Conservation (phyloP, 2,113 vertebrate genomes). For the Solea senegalensis region DNA sequence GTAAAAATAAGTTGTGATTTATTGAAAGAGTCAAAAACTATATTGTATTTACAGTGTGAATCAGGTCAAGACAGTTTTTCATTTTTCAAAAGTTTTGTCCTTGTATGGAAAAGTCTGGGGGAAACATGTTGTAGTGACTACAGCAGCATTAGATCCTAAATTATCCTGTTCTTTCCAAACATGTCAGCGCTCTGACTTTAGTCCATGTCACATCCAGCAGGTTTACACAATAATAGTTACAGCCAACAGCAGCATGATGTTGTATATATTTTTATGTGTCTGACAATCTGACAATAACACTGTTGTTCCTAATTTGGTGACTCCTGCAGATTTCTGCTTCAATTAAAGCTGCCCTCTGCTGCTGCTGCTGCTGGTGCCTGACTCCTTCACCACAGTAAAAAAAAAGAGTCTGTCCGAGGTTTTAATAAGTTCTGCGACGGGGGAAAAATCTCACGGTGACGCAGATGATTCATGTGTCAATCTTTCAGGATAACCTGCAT, state of each 20-base stretch:
- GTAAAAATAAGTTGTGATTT: too few relatives aligned
- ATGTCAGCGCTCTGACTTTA: not conserved
- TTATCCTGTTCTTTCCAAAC: not conserved
- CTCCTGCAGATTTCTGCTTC: not conserved
- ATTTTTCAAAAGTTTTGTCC: too few relatives aligned
- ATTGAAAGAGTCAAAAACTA: too few relatives aligned
- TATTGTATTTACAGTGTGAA: too few relatives aligned
- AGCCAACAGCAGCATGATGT: not conserved
- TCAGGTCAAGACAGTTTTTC: too few relatives aligned
- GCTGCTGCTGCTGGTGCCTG: too few relatives aligned
- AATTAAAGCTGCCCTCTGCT: not conserved
- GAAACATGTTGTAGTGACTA: too few relatives aligned
- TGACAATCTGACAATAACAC: not conserved
- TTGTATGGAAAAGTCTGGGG: too few relatives aligned
- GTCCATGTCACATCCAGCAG: not conserved
- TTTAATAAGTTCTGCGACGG: not conserved
- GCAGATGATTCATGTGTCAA: too few relatives aligned
- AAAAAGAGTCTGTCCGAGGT: not conserved
- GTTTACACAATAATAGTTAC: too few relatives aligned
- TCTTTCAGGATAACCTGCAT: too few relatives aligned
- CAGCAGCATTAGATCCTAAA: not conserved
- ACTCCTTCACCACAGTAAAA: not conserved
- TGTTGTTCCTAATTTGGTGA: not conserved
- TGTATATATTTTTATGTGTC: not conserved
- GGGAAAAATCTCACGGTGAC: too few relatives aligned